Base-by-base conservation (phyloP, 2,113 vertebrate genomes). In the Coptodon bakossiorum region DNA sequence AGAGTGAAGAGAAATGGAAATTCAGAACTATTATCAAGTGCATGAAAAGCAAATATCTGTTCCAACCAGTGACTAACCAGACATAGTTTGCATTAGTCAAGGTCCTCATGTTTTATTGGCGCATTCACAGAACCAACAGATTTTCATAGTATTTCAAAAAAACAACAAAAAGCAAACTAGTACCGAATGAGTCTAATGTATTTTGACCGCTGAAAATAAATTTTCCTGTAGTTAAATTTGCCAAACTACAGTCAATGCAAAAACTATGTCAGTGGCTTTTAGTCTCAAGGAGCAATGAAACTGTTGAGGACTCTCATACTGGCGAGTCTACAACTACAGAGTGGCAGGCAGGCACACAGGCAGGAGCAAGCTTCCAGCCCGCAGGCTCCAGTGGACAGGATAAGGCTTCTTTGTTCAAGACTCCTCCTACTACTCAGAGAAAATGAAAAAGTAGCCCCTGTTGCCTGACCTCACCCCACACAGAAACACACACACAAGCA, bases 381-480 rank as follows among this genome's bases (percentile, higher is more conserved):
- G 85, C 92, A 93, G 97, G 97, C 96, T 93, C 93, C 94, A 91
- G 95, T 94, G 82, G 91, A 95, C 91, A 90, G 97, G 96, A 99
- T 97, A 99, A 98, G 97, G 97, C 94, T 95, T 90, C 98, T 98
- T 98, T 98, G 98, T 98, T 97, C 83, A 82, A 92, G 81, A 80
- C 94, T 93, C 94, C 94, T 86, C 95, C 93, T 97, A 95, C 97
- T 96, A 94, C 95, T 96, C 96, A 96, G 97, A 97, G 97, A 98
- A 97, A 97, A 98, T 94, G 96, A 97, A 96, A 98, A 97, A 97
- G 97, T 97, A 97, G 96, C 96, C 96, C 94, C 91, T 92, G 95
- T 90, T 92, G 96, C 92, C 97, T 96, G 95, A 97, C 96, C 95
- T 96, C 94, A 94, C 96, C 89, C 48, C 59, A 59, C 81, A 88